Evolutionary conservation across 2,888 invertebrate species (phyloP).

Genomic region (Resseliella maxima): DNA sequence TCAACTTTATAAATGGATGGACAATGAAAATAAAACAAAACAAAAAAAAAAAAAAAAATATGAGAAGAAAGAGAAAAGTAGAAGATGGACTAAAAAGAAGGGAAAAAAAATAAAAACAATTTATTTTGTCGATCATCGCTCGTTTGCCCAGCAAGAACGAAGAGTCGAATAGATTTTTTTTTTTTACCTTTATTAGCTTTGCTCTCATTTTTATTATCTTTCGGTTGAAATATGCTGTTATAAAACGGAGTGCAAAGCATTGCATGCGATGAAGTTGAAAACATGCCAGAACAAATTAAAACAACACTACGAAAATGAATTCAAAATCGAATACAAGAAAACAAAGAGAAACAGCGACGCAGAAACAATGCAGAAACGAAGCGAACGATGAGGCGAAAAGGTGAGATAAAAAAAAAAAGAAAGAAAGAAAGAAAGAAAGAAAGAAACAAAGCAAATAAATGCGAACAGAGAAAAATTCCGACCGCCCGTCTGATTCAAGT

Average conservation of each 20-base stretch:
- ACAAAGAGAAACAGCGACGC: slow-evolving; percentile 36
- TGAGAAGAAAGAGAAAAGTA: not conserved
- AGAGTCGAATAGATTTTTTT: not conserved
- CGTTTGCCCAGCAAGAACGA: slow-evolving; percentile 2
- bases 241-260: not conserved
- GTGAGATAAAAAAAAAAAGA: not conserved
- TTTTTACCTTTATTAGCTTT: not conserved
- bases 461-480: not conserved
- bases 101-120: not conserved
- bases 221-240: slow-evolving; percentile 41
- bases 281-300: slow-evolving; percentile 20
- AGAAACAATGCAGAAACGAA: slow-evolving; percentile 1
- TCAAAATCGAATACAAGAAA: slow-evolving; percentile 38
- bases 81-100: not conserved
- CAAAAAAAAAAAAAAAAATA: too few species aligned
- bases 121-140: slow-evolving; percentile 44
- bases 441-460: not conserved
- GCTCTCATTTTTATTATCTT: slow-evolving; percentile 42
- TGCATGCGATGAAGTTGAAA: not conserved
- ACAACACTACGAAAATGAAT: slow-evolving; percentile 36
- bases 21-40: not conserved
- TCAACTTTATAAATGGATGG: not conserved
- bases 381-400: not conserved
- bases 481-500: not conserved
- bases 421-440: too few species aligned